These are phyloP conservation scores for Pitta sordida DNA, from an alignment of 2,113 vertebrate genomes.

Conservation along the genomic window DNA sequence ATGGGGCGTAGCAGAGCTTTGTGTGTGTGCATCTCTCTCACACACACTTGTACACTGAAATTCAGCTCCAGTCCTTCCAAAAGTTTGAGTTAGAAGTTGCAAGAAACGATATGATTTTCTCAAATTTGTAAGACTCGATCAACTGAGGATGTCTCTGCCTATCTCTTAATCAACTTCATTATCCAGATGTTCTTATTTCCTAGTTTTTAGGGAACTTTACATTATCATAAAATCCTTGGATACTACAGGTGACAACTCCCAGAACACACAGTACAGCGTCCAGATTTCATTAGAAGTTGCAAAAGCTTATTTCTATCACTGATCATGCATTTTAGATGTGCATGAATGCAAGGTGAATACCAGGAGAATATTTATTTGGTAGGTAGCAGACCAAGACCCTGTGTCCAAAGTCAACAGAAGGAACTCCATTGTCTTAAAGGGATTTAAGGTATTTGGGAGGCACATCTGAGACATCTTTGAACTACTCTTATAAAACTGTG, in stretches of 20 bases:
- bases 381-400: not conserved
- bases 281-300: not conserved
- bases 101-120: not conserved
- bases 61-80: not conserved
- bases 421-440: not conserved
- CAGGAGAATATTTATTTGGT: not conserved
- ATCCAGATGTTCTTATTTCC: not conserved
- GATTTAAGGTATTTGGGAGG: not conserved
- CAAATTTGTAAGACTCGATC: not conserved
- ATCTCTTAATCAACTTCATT: not conserved
- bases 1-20: conserved; percentile 31
- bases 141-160: not conserved
- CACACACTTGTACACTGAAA: not conserved
- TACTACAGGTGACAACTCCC: not conserved
- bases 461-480: not conserved
- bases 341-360: not conserved
- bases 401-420: not conserved
- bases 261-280: not conserved
- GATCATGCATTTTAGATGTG: not conserved
- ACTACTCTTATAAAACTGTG: not conserved
- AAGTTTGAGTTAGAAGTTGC: not conserved
- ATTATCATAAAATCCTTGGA: not conserved
- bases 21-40: not conserved
- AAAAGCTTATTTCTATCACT: not conserved
- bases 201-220: not conserved